These are phyloP conservation scores for Mesaphorura yosii DNA, from an alignment of 1,140 invertebrate species.

Conservation along the genomic window DNA sequence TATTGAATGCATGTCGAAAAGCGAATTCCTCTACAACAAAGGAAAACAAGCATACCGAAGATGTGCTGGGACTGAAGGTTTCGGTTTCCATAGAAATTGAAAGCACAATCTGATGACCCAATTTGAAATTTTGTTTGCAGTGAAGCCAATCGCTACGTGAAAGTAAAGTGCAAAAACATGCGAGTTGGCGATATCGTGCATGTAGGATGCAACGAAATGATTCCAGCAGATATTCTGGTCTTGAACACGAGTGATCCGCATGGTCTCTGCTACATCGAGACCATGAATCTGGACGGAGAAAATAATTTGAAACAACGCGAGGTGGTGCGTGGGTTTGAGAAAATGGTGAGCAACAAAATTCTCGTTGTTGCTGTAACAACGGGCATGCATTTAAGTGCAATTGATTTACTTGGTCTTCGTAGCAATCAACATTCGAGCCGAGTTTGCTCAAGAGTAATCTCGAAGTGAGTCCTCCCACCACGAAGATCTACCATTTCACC, in stretches of 20 bases:
- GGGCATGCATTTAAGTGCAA: background rate
- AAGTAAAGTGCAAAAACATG: conserved; percentile 78
- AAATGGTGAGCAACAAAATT: conserved; percentile 43
- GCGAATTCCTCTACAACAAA: too few species aligned
- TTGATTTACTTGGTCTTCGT: conserved; percentile 31
- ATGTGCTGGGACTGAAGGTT: too few species aligned
- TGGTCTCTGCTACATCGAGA: conserved; percentile 93
- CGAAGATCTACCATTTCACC: conserved; percentile 89
- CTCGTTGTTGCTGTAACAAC: conserved; percentile 12
- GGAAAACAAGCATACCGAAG: too few species aligned
- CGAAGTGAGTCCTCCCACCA: conserved; percentile 85
- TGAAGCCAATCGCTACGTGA: conserved; percentile 67
- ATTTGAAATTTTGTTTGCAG: conserved; percentile 47
- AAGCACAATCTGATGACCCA: too few species aligned
- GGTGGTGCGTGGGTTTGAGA: conserved; percentile 56
- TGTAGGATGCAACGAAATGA: conserved; percentile 88
- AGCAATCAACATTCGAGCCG: conserved; percentile 61
- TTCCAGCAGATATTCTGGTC: conserved; percentile 89
- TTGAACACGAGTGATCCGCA: conserved; percentile 79
- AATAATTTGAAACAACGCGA: conserved; percentile 97
- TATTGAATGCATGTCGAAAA: too few species aligned
- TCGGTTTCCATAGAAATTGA: too few species aligned
- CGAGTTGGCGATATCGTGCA: conserved; percentile 90
- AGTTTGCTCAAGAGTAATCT: conserved; percentile 68
- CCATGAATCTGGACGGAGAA: conserved; percentile 96